Evolutionary conservation across 2,113 vertebrate species (phyloP), one percentile per base, ranked within the genome.

Genomic region (Mionectes macconnelli): DNA sequence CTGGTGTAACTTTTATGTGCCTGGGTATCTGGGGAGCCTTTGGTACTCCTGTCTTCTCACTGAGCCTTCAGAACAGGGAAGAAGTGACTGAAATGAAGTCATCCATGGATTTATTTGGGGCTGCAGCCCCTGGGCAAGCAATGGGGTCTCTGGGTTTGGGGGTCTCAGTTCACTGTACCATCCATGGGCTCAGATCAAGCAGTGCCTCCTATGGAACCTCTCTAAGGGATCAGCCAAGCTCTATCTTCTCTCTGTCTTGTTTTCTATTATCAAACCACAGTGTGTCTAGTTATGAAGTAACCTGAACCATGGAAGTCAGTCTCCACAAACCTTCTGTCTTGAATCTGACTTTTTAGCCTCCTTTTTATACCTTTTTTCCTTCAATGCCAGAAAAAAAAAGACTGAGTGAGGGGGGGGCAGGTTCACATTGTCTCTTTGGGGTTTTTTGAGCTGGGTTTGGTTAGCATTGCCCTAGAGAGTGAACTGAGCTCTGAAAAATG

Each of bases 81-180:
- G 60, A 16, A 44, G 8, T 0, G 23, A 47, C 1, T 1, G n/a
- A 5, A n/a, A 14, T 6, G 2, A 39, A 35, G 6, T 1, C 1
- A 2, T 5, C 31, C 16, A 0, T 6, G 40, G 42, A 21, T 1
- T 10, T 2, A 3, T 15, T 12, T 10, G 0, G 24, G n/a, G 53
- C 2, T 52, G 31, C 55, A 56, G 31, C 52, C 52, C 52, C 16
- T 19, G 31, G 31, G 53, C 4, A 12, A 56, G 17, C 44, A 44
- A 18, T 7, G 24, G n/a, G 52, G 23, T 70, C 27, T 27, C 57
- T 81, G 63, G 40, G 19, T 21, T n/a, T 40, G 79, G 31, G 40
- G 31, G 5, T 44, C 53, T 57, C 1, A 0, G 11, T 4, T 53
- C 31, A 4, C 53, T 6, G 9, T 10, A 8, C 53, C 7, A 14